phyloP scores from a whole-genome alignment of 2,797 vertebrate genomes.

The Aphelocoma californica region DNA sequence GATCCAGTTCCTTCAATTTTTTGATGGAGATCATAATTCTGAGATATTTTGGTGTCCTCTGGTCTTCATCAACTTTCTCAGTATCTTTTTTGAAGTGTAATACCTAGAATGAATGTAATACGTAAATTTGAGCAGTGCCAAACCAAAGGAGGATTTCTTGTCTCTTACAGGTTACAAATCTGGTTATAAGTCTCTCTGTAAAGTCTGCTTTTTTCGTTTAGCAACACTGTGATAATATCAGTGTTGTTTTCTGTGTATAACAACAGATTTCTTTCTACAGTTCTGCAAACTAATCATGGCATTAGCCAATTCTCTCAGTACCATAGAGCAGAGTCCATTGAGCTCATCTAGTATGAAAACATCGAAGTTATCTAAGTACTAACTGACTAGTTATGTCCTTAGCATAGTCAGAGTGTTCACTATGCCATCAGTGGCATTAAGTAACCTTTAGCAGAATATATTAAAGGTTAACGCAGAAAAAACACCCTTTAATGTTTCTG shows the following conservation, averaged over 20 bases:
- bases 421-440: fast-evolving
- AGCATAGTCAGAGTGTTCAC: background rate
- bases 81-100: background rate
- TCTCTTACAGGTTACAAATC: background rate
- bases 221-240: background rate
- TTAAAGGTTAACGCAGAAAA: background rate
- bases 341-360: background rate
- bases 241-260: background rate
- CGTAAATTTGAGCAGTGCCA: background rate
- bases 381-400: background rate
- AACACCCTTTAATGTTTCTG: background rate
- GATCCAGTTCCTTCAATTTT: background rate
- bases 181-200: background rate
- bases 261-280: background rate
- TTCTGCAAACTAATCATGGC: background rate
- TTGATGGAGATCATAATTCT: background rate
- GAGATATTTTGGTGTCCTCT: background rate
- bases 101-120: background rate
- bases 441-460: background rate
- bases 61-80: background rate
- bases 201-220: background rate
- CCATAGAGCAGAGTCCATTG: background rate
- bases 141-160: background rate
- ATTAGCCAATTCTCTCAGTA: background rate
- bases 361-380: background rate